phyloP scores from a whole-genome alignment of 2,888 invertebrate genomes.

The Drosophila helvetica region DNA sequence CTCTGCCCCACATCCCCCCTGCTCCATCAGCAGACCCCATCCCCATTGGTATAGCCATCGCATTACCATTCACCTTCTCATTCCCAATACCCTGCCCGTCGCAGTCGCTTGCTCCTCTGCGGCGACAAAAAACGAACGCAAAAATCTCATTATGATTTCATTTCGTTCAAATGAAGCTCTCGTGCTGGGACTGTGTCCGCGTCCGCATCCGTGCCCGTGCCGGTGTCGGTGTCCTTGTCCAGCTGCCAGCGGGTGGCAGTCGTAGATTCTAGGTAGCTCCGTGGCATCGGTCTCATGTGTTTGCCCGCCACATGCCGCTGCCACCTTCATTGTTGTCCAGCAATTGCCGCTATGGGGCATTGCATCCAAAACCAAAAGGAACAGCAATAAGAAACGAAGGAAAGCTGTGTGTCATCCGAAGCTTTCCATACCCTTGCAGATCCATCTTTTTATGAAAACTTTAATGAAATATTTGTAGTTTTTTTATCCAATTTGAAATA shows the following conservation, averaged over 20 bases:
- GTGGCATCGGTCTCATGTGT: constrained; percentile 60
- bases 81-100: constrained; percentile 7
- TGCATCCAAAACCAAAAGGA: constrained; percentile 45
- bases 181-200: constrained; percentile 59
- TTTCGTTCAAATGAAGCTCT: constrained; percentile 79
- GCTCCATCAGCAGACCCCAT: not conserved
- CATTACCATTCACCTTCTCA: constrained; percentile 19
- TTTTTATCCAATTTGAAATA: too few relatives aligned
- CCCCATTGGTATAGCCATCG: constrained; percentile 1
- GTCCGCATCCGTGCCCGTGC: constrained; percentile 9
- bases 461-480: too few relatives aligned
- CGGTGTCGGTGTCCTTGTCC: constrained; percentile 45
- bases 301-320: constrained; percentile 34
- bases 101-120: constrained; percentile 19
- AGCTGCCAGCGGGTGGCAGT: constrained; percentile 39
- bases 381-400: constrained; percentile 22
- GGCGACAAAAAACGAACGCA: constrained; percentile 70
- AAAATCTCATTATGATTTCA: constrained; percentile 80
- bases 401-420: not conserved
- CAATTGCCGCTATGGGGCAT: constrained; percentile 68
- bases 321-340: constrained; percentile 53
- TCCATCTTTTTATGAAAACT: not conserved
- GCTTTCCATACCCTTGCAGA: constrained; percentile 3
- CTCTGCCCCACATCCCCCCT: not conserved
- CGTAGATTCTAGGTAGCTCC: constrained; percentile 1